Percentiles rank a stretch among this genome's conserved stretches.
Evolutionary conservation across 2,797 vertebrate species (phyloP).

Genomic region (Phalanger gymnotis): DNA sequence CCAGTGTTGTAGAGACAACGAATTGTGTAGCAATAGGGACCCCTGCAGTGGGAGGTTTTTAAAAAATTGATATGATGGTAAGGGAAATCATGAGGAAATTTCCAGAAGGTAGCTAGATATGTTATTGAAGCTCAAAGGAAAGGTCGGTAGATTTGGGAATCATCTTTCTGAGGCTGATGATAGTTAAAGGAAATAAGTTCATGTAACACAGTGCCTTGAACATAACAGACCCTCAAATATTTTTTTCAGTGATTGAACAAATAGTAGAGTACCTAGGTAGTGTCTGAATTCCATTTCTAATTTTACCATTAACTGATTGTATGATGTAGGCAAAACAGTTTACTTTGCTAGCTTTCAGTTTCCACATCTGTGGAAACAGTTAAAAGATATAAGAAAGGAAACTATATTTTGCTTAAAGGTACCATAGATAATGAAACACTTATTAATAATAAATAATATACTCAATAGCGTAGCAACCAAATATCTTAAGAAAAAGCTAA

Average conservation of each 20-base stretch:
- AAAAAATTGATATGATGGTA: not conserved
- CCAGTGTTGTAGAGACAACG: not conserved
- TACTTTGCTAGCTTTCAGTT: not conserved
- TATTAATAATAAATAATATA: not conserved
- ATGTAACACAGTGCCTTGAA: not conserved
- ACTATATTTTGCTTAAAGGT: not conserved
- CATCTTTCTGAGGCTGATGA: not conserved
- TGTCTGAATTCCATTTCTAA: not conserved
- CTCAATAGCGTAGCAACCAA: not conserved
- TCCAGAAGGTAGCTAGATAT: not conserved
- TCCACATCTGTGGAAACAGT: not conserved
- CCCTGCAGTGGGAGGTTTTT: not conserved
- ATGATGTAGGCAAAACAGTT: not conserved
- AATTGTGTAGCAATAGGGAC: not conserved
- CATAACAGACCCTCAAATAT: not conserved
- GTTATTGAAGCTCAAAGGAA: not conserved
- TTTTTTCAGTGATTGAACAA: not conserved
- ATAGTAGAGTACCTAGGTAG: not conserved
- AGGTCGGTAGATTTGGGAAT: not conserved
- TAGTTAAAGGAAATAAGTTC: not conserved
- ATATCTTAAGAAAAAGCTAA: not conserved
- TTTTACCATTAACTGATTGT: not conserved
- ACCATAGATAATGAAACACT: not conserved
- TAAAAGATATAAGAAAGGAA: not conserved
- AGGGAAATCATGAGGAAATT: not conserved